phyloP scores from a whole-genome alignment of 2,797 vertebrate species.

The Adelosebastes latens region DNA sequence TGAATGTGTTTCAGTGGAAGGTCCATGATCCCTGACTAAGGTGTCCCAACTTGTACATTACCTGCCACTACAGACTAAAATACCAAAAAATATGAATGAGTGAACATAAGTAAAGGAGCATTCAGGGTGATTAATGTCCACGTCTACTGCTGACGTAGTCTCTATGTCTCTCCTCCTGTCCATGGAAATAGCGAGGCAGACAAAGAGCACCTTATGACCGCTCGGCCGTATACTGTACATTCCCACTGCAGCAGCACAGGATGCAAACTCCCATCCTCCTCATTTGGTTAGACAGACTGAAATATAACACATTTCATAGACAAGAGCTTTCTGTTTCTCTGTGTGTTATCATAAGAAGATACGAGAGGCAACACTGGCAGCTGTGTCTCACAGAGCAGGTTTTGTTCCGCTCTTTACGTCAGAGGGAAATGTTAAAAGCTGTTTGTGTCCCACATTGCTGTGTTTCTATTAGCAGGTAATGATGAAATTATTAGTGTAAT shows the following conservation, averaged over 20 bases:
- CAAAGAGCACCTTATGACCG: slow-evolving; percentile 56
- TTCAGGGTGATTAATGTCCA: background rate
- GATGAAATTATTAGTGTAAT: background rate
- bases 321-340: slow-evolving; percentile 58
- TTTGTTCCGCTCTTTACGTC: slow-evolving; percentile 47
- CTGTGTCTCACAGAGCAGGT: slow-evolving; percentile 51
- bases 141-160: background rate
- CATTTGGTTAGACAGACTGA: slow-evolving; percentile 40
- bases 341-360: slow-evolving; percentile 69
- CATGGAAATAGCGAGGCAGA: slow-evolving; percentile 30
- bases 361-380: slow-evolving; percentile 46
- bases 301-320: slow-evolving; percentile 68
- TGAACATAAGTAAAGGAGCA: background rate
- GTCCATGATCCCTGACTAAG: background rate
- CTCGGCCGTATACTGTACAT: background rate
- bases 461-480: background rate
- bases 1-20: background rate
- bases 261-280: slow-evolving; percentile 69
- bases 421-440: background rate
- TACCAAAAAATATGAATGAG: background rate
- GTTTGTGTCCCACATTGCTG: background rate
- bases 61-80: background rate
- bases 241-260: slow-evolving; percentile 52
- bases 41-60: background rate
- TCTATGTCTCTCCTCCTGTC: slow-evolving; percentile 3